Conservation (phyloP, 2,797 vertebrate genomes). For the Parotocinclus haroldoi region DNA sequence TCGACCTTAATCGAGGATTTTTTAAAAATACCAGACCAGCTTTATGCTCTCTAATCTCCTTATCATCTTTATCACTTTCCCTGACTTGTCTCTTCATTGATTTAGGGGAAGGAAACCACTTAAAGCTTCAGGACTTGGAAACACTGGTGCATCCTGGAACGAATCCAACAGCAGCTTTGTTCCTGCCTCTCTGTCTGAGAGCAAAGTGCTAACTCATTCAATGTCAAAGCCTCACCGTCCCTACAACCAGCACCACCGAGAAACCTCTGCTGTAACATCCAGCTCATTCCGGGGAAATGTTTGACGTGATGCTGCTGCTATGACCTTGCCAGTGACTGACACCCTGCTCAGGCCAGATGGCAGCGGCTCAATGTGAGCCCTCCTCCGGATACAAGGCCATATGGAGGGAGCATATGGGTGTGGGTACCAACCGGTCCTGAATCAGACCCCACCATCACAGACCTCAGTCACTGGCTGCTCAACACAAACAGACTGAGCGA, state of each 20-base stretch:
- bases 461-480: constrained; percentile 16
- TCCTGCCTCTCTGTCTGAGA: not conserved
- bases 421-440: constrained; percentile 45
- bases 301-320: too few species aligned
- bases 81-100: too few species aligned
- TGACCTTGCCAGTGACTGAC: constrained; percentile 9
- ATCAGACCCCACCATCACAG: too few species aligned
- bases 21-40: too few species aligned
- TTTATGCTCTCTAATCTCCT: too few species aligned
- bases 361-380: constrained; percentile 48
- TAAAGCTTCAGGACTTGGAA: too few species aligned
- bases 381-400: constrained; percentile 50
- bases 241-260: not conserved
- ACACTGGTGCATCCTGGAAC: too few species aligned
- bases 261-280: not conserved
- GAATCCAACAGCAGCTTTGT: too few species aligned
- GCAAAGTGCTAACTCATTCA: constrained; percentile 5
- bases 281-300: too few species aligned
- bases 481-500: not conserved
- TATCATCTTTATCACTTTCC: too few species aligned
- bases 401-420: constrained; percentile 42
- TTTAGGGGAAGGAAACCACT: too few species aligned
- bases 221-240: not conserved
- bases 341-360: constrained; percentile 57
- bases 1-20: too few species aligned